phyloP scores from a whole-genome alignment of 2,797 vertebrate species.

The Diplodus puntazzo region DNA sequence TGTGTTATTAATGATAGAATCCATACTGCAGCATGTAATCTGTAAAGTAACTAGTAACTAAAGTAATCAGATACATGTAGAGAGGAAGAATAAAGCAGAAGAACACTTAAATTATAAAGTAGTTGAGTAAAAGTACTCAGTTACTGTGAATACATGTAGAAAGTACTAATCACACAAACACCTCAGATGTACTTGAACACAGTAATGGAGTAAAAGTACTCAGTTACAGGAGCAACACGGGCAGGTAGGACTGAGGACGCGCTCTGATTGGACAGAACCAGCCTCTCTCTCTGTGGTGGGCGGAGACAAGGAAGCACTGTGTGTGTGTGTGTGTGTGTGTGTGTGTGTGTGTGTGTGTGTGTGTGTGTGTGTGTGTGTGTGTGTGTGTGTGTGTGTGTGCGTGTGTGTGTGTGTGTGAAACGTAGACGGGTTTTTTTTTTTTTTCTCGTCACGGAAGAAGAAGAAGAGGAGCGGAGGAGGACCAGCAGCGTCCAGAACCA shows the following conservation, averaged over 20 bases:
- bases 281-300: neutral
- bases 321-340: conserved; percentile 13
- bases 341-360: neutral
- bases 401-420: neutral
- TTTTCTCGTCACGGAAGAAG: neutral
- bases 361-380: neutral
- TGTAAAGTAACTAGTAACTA: too few relatives aligned
- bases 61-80: too few relatives aligned
- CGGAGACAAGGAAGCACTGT: conserved; percentile 5
- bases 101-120: too few relatives aligned
- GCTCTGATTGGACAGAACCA: neutral
- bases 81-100: too few relatives aligned
- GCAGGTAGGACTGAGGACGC: neutral
- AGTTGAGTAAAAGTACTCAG: too few relatives aligned
- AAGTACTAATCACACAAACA: too few relatives aligned
- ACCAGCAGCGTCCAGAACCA: neutral
- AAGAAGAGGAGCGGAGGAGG: neutral
- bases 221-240: too few relatives aligned
- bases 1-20: too few relatives aligned
- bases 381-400: neutral
- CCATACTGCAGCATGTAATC: too few relatives aligned
- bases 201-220: too few relatives aligned
- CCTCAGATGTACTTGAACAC: too few relatives aligned
- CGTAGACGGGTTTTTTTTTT: neutral
- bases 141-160: too few relatives aligned